These are phyloP conservation scores for Aurelia coerulea DNA, from an alignment of 30 jellyfish, hydroid and myxozoan genomes.

Conservation along the genomic window DNA sequence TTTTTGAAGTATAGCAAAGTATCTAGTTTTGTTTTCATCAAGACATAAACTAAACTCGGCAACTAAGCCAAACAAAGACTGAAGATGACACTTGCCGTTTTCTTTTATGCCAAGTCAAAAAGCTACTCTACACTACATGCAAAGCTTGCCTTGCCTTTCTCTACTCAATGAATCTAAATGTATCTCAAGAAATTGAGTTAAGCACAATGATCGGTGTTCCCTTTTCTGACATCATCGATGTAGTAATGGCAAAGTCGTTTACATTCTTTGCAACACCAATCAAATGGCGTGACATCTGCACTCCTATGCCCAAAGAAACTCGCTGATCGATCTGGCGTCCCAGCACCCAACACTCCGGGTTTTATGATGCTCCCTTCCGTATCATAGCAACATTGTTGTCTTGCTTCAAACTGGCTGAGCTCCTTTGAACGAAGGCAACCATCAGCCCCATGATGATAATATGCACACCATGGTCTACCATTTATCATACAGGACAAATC, in stretches of 20 bases:
- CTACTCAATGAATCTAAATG: no score
- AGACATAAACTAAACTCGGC: no score
- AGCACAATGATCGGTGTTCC: slow-evolving; percentile 29
- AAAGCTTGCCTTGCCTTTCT: no score
- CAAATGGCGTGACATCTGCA: slow-evolving; percentile 17
- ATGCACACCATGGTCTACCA: slow-evolving; percentile 22
- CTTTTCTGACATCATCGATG: slow-evolving; percentile 29
- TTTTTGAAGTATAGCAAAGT: no score
- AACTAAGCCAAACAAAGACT: no score
- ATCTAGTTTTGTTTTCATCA: no score
- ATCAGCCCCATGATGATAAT: slow-evolving; percentile 34
- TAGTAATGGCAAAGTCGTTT: slow-evolving; percentile 17
- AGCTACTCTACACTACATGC: no score
- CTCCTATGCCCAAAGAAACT: not conserved
- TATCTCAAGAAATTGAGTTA: no score
- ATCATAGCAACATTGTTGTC: slow-evolving; percentile 60
- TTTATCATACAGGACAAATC: slow-evolving; percentile 17
- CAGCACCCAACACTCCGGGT: slow-evolving; percentile 43
- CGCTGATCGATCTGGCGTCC: slow-evolving; percentile 27
- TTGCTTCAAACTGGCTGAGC: slow-evolving; percentile 29
- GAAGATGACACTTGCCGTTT: no score
- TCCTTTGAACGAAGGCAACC: slow-evolving; percentile 46
- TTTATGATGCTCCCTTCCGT: slow-evolving; percentile 15
- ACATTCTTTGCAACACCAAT: slow-evolving; percentile 35
- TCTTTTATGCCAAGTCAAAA: no score